Conservation (phyloP, 2,113 vertebrate species). For the Terrapene triunguis region DNA sequence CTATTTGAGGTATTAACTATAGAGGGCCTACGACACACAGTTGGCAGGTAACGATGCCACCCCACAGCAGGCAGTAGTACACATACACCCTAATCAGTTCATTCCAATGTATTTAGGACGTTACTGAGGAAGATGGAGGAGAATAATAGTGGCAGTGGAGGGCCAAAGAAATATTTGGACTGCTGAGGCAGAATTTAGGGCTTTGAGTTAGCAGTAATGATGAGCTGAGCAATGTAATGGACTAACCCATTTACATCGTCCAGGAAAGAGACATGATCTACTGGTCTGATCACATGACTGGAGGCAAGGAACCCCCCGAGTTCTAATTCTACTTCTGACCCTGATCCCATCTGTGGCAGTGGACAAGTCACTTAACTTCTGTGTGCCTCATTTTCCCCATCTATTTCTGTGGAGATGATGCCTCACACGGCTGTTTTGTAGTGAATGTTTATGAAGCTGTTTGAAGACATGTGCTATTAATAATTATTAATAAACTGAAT, state of each 20-base stretch:
- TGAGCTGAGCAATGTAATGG: neutral
- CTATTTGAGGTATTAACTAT: neutral
- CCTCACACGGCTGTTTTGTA: too few relatives aligned
- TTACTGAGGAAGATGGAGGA: neutral
- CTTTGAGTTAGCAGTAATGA: neutral
- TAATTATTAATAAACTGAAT: constrained; percentile 11
- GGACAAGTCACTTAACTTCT: neutral
- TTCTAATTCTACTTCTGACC: neutral
- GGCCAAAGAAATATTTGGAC: neutral
- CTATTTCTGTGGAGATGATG: neutral
- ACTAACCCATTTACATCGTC: neutral
- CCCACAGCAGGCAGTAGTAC: neutral
- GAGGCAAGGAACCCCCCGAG: accelerated
- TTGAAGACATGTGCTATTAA: neutral
- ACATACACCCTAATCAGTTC: accelerated
- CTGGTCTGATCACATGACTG: neutral
- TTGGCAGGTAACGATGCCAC: neutral
- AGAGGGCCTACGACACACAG: accelerated
- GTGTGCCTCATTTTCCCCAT: neutral
- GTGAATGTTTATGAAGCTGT: neutral
- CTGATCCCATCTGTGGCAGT: neutral
- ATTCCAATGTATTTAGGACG: neutral
- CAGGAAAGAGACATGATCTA: neutral
- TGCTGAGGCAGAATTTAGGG: neutral
- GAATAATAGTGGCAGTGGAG: neutral